Base-by-base conservation (phyloP, 2,797 vertebrate species). In the Paedocypris micromegethes region DNA sequence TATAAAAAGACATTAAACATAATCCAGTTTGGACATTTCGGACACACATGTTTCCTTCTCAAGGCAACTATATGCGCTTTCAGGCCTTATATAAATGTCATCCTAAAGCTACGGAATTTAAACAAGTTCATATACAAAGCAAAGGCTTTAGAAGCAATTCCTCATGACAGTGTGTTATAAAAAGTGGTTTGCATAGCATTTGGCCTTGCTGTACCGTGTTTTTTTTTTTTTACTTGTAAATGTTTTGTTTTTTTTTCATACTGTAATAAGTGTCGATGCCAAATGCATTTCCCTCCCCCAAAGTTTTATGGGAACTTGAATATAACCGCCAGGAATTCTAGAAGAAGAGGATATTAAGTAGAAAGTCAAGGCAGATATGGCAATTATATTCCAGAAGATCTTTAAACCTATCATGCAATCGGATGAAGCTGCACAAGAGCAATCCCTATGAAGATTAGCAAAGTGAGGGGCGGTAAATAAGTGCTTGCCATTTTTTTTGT, bases 301-400 rank as follows among this genome's bases (percentile, higher is more conserved):
- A 9, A 8, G 5, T 57, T 23, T 60, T 53, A 70, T 50, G 53
- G 63, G 64, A 75, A 68, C 44, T 39, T 80, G 83, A 89, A 83
- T 76, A 65, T 78, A 84, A 84, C 54, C 46, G 81, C 83, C 77
- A 85, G 82, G 23, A 23, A 23, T 23, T 46, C 65, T 86, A 89
- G 89, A 83, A 80, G 58, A 81, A 84, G 86, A 86, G 78, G 86
- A 89, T 83, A 79, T 88, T 83, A 56, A 78, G 72, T 76, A 90
- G 86, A 92, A 93, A 93, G 86, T 89, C 89, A 91, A 94, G 89
- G 90, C 91, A 92, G 84, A 88, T 77, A 83, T 87, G 87, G 86
- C 81, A 84, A 93, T 86, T 82, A 85, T 83, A 88, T 85, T 88
- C 84, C 88, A 85, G 89, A 83, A 82, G 83, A 91, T 90, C 87